phyloP scores from a whole-genome alignment of 2,797 vertebrate genomes.

The Hydrolagus colliei region DNA sequence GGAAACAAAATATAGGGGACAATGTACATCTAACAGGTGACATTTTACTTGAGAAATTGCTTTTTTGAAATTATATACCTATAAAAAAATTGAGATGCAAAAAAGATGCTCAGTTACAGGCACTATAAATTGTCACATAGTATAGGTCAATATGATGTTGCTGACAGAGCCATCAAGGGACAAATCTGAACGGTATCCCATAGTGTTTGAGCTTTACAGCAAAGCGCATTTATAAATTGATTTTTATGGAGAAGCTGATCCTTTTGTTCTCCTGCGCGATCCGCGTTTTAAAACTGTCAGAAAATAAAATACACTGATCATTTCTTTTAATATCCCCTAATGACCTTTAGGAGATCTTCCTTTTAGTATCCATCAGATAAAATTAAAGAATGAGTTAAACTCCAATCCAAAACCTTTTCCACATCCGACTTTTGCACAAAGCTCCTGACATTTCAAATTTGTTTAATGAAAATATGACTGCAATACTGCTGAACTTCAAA shows the following conservation, averaged over 20 bases:
- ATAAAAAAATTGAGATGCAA: constrained; percentile 54
- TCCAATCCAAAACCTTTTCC: neutral
- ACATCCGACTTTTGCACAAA: neutral
- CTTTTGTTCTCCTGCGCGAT: constrained; percentile 23
- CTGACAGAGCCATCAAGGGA: constrained; percentile 68
- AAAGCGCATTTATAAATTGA: constrained; percentile 28
- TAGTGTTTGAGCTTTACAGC: constrained; percentile 19
- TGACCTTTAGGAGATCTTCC: neutral
- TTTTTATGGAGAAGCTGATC: constrained; percentile 24
- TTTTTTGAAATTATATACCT: constrained; percentile 63
- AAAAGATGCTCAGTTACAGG: constrained; percentile 49
- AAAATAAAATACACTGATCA: constrained; percentile 15
- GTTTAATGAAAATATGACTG: neutral
- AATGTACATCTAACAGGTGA: constrained; percentile 73
- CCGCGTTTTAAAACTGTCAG: constrained; percentile 29
- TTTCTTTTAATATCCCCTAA: constrained; percentile 14
- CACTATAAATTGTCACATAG: constrained; percentile 71
- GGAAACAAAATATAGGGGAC: constrained; percentile 70
- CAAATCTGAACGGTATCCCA: constrained; percentile 49
- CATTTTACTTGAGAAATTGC: constrained; percentile 75
- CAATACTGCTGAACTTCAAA: neutral
- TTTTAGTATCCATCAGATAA: neutral
- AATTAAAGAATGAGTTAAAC: constrained; percentile 1
- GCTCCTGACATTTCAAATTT: neutral
- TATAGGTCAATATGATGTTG: constrained; percentile 65